Conservation (phyloP, 2,888 invertebrate genomes). For the Anoplius nigerrimus region DNA sequence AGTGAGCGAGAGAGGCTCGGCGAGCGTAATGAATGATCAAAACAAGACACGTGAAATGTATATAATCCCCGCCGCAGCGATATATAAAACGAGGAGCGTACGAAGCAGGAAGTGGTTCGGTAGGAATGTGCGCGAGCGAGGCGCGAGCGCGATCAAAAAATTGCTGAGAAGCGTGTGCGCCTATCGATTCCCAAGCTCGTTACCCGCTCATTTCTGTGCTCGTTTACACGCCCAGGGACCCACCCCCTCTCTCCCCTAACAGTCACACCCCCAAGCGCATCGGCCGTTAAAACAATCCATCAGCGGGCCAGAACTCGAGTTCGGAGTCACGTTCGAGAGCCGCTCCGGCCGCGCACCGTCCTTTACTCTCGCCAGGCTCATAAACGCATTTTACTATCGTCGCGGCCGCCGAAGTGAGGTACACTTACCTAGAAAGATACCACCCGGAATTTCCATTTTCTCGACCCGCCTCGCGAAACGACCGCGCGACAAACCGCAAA, state of each 20-base stretch:
- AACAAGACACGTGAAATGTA: constrained; percentile 34
- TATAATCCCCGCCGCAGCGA: constrained; percentile 31
- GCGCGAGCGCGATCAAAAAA: constrained; percentile 28
- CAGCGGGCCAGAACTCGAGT: too few relatives aligned
- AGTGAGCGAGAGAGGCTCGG: constrained; percentile 29
- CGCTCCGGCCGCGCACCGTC: constrained; percentile 30
- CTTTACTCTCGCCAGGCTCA: constrained; percentile 43
- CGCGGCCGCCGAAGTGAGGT: constrained; percentile 28
- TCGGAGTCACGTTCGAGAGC: too few relatives aligned
- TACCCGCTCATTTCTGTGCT: too few relatives aligned
- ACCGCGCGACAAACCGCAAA: constrained; percentile 37
- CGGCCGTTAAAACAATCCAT: background rate
- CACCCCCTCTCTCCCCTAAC: too few relatives aligned
- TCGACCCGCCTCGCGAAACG: constrained; percentile 44
- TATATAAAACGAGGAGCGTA: constrained; percentile 42
- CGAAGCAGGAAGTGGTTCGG: constrained; percentile 44
- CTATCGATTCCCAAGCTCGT: too few relatives aligned
- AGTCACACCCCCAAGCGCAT: background rate
- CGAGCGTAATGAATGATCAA: constrained; percentile 17
- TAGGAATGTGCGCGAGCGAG: constrained; percentile 35
- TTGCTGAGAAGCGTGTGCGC: background rate
- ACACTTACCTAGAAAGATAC: constrained; percentile 51
- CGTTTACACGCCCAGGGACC: background rate
- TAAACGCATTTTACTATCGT: constrained; percentile 48
- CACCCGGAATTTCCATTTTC: constrained; percentile 51